Base-by-base conservation (phyloP, 2,888 invertebrate genomes). In the Romanomermis culicivorax region DNA sequence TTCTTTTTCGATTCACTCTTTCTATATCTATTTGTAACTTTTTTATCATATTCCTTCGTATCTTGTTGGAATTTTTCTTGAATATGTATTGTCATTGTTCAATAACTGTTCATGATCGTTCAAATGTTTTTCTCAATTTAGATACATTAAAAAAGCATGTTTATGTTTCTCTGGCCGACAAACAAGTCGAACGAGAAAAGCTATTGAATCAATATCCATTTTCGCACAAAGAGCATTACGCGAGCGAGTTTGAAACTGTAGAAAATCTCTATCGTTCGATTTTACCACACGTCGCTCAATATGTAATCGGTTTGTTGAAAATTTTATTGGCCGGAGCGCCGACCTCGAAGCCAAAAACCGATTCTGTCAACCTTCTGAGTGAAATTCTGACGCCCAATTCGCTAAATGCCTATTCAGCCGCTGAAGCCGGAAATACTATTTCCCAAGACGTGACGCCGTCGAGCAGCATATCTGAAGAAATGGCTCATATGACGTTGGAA, bases 281-380 rank as follows among this genome's bases (percentile, higher is more conserved):
- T 77, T 72, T 93, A 60, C 89, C 93, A 1, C 87, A 86, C 73
- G 75, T 99, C 64, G 89, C 93, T 11, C 93, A 95, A 67, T 91
- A 93, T 67, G 88, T 93, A 82, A 64, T 69, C 20, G 65, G 65
- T 3, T 70, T 99, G 54, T 74, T 99, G 52, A 99, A 97, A 76
- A 87, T 97, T 62, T 76, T 97, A 55, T 76, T 99, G 55, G 95
- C 95, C 29, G 93, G 95, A 54, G 89, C 93, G 36, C 95, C 97
- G 2, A 93, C 93, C n/a, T 88, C 88, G n/a, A 93, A 91, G 73
- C 81, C 86, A 2, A 93, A 93, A 74, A 86, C 83, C 11, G 97
- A 97, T 69, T 89, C 93, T 52, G 87, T 95, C 64, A 95, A 95
- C 71, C 93, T 99, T 48, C 82, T 95, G 79, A 85, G 89, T 43